Evolutionary conservation across 2,113 vertebrate genomes (phyloP), one percentile per base, ranked within the genome.

Genomic region (Garra rufa): DNA sequence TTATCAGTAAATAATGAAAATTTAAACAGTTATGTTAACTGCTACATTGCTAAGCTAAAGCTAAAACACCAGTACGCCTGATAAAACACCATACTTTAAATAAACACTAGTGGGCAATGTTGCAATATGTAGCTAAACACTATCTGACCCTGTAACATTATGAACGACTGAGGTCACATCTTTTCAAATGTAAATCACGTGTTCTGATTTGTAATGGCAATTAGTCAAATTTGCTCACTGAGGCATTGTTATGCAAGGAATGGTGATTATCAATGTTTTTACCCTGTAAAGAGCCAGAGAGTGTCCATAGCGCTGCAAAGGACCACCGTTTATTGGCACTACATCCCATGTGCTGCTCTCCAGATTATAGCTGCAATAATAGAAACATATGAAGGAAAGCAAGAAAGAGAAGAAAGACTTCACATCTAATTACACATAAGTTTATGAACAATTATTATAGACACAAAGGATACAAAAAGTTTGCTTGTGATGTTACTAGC

Each of bases 301-400:
- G 87, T 99, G 98, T 85, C 97, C 98, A 0, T 99, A 99, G 96
- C 98, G 96, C 93, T 97, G 97, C 82, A 96, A 93, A 1, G 98
- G 98, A 43, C 97, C 96, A 88, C 95, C 95, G 79, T 93, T 96
- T 65, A 96, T 93, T 63, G 96, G 94, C 74, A 97, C 96, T 3
- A 97, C 97, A 14, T 97, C 98, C 98, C 98, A 99, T 86, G 97
- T 95, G 87, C 94, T 97, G 87, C 96, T 98, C 90, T 99, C 97
- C 87, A 99, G 94, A 90, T 99, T 97, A 92, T 99, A 99, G 92
- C 98, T 99, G 87, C 75, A 85, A 79, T 90, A 82, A 78, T 4
- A 83, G 0, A 43, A 9, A 85, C 7, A 41, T 4, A 71, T 15
- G 57, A n/a, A 26, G 6, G 3, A 43, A 11, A 19, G 19, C n/a